phyloP scores from a whole-genome alignment of 1,140 invertebrate species.

The Sitobion miscanthi region DNA sequence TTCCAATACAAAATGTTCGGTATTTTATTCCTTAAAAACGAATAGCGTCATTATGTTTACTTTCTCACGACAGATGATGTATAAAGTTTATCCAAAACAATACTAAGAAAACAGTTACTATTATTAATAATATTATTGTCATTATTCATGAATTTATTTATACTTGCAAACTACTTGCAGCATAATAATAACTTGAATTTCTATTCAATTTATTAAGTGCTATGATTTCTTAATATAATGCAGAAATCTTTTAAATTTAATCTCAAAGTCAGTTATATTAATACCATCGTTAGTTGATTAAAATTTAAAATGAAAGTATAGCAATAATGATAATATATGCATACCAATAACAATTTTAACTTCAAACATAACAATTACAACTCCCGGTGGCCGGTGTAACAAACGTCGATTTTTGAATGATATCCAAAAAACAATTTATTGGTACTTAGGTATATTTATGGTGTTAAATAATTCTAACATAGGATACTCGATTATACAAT shows the following conservation, averaged over 20 bases:
- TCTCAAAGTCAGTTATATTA: background rate
- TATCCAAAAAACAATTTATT: too few species aligned
- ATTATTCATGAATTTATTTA: constrained; percentile 3
- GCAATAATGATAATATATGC: background rate
- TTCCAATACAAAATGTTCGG: background rate
- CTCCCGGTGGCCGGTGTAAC: too few species aligned
- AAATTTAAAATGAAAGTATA: background rate
- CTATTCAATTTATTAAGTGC: background rate
- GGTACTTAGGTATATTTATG: too few species aligned
- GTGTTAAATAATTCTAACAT: too few species aligned
- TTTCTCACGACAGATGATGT: background rate
- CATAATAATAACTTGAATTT: background rate
- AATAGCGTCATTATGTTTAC: background rate
- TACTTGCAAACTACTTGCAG: background rate
- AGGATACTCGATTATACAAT: too few species aligned
- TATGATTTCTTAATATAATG: background rate
- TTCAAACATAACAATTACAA: background rate
- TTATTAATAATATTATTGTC: background rate
- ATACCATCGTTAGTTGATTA: background rate
- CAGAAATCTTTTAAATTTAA: background rate
- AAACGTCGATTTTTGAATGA: too few species aligned
- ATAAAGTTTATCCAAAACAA: background rate
- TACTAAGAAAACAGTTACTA: background rate
- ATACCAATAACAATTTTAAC: background rate
- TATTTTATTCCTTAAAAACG: background rate